These are phyloP conservation scores for Meles meles DNA, from an alignment of 2,113 vertebrate genomes.

Conservation along the genomic window DNA sequence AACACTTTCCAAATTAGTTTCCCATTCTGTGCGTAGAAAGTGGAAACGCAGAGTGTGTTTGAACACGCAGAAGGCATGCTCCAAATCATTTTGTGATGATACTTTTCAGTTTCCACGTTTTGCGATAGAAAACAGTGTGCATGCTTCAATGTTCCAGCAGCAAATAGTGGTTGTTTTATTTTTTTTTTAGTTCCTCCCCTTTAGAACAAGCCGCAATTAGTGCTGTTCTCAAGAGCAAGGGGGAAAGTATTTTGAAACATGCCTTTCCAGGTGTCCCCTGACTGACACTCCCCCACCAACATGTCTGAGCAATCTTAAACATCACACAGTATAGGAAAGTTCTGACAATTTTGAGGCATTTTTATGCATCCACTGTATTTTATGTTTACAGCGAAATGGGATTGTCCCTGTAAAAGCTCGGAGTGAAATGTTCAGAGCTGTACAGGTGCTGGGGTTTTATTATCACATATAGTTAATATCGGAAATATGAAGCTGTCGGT, in stretches of 20 bases:
- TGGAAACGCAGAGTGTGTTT: not conserved
- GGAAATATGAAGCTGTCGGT: not conserved
- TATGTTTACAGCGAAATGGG: not conserved
- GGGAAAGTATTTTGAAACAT: constrained; percentile 53
- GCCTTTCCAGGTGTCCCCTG: constrained; percentile 62
- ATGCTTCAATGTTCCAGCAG: not conserved
- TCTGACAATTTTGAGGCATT: constrained; percentile 14
- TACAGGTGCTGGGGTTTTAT: not conserved
- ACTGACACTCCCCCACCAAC: constrained; percentile 34
- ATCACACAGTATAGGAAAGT: not conserved
- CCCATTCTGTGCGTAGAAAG: constrained; percentile 54
- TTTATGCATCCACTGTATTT: not conserved
- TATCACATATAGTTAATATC: not conserved
- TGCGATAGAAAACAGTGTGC: constrained; percentile 18
- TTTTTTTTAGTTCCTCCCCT: not conserved
- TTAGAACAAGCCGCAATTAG: constrained; percentile 13
- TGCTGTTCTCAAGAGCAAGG: constrained; percentile 33
- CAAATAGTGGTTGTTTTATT: not conserved
- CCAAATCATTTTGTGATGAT: not conserved
- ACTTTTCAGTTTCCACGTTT: constrained; percentile 19
- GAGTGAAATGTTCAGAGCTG: not conserved
- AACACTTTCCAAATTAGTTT: constrained; percentile 57
- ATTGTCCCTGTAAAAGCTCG: not conserved
- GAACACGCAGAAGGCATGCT: not conserved
- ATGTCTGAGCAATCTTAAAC: constrained; percentile 60